Evolutionary conservation across 2,113 vertebrate species (phyloP).

Genomic region (Semicossyphus pulcher): DNA sequence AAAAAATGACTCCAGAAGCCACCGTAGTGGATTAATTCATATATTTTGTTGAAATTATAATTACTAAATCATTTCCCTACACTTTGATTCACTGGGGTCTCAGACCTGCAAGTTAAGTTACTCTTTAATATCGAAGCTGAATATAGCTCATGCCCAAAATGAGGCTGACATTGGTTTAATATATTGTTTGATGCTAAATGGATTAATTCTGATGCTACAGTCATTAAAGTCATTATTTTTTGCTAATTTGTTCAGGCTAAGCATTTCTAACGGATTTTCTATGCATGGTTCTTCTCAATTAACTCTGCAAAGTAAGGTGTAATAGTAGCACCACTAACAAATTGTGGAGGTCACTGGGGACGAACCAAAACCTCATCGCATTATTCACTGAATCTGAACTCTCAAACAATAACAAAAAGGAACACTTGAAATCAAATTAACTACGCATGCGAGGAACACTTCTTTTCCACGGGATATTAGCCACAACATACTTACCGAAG

Average conservation of each 20-base stretch:
- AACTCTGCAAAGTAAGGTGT: not conserved
- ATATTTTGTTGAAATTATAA: too few species aligned
- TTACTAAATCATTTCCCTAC: too few species aligned
- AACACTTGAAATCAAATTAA: conserved; percentile 23
- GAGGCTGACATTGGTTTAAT: too few species aligned
- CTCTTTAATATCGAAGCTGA: too few species aligned
- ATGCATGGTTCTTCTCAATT: not conserved
- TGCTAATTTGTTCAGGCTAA: not conserved
- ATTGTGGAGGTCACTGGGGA: conserved; percentile 23
- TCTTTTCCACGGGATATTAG: conserved; percentile 17
- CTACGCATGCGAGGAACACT: conserved; percentile 6
- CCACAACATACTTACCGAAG: conserved; percentile 27
- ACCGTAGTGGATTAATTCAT: too few species aligned
- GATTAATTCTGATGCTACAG: not conserved
- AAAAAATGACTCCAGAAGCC: too few species aligned
- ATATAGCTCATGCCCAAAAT: too few species aligned
- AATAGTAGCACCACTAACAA: not conserved
- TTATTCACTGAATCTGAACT: not conserved
- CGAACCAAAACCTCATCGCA: conserved; percentile 24
- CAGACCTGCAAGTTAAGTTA: too few species aligned
- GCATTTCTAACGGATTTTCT: not conserved
- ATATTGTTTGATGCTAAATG: too few species aligned
- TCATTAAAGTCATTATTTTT: not conserved
- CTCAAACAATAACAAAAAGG: conserved; percentile 6
- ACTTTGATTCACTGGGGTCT: too few species aligned